These are phyloP conservation scores for Phaonia tiefii DNA, from an alignment of 2,888 invertebrate genomes.

Conservation along the genomic window DNA sequence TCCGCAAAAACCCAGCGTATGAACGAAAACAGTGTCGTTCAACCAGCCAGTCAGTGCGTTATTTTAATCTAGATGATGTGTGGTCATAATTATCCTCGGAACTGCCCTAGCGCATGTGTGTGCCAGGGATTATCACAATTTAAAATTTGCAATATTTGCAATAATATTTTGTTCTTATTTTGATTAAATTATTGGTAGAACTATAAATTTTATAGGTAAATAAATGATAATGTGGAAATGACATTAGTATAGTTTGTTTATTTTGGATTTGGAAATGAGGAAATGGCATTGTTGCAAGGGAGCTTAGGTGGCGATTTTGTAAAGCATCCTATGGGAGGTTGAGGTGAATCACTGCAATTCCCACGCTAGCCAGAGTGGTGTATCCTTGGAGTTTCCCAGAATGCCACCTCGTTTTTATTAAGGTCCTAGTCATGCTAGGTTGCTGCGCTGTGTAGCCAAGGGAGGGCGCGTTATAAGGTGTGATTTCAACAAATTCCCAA, in stretches of 20 bases:
- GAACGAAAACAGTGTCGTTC: not conserved
- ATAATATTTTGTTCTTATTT: not conserved
- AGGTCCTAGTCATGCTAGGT: constrained; percentile 13
- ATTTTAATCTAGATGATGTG: constrained; percentile 62
- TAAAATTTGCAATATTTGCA: constrained; percentile 38
- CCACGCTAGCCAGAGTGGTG: constrained; percentile 54
- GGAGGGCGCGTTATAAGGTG: constrained; percentile 46
- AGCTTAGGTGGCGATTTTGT: constrained; percentile 6
- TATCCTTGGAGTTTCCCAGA: constrained; percentile 39
- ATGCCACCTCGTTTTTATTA: constrained; percentile 38
- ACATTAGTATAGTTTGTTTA: not conserved
- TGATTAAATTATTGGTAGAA: not conserved
- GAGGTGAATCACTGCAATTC: constrained; percentile 37
- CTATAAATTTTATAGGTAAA: not conserved
- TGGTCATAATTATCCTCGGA: constrained; percentile 58
- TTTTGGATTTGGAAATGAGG: constrained; percentile 15
- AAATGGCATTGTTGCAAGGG: not conserved
- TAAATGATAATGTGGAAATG: constrained; percentile 7
- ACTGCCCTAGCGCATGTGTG: not conserved
- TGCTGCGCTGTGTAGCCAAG: constrained; percentile 2
- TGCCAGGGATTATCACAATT: constrained; percentile 52
- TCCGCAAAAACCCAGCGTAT: constrained; percentile 1
- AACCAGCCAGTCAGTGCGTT: constrained; percentile 41
- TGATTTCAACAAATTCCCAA: constrained; percentile 62
- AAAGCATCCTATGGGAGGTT: no score